Evolutionary conservation across 2,113 vertebrate genomes (phyloP).

Genomic region (Mixornis gularis): DNA sequence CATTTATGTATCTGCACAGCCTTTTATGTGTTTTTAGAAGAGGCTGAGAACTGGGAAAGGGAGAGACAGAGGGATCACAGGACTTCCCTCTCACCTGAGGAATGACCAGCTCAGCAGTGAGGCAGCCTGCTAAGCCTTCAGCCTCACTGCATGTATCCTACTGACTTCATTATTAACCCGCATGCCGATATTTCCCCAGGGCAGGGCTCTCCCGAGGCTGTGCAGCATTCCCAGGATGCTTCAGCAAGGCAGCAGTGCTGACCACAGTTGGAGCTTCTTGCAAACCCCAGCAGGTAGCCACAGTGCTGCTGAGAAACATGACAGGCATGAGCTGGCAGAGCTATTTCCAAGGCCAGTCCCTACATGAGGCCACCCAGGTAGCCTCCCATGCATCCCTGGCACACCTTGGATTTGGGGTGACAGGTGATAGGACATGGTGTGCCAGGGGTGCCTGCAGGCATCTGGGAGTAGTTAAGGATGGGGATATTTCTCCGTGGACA

Average conservation of each 20-base stretch:
- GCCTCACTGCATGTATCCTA: neutral
- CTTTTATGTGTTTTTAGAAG: neutral
- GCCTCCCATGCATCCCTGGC: accelerated
- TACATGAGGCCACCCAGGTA: neutral
- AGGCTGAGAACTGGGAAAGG: neutral
- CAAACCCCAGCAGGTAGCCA: neutral
- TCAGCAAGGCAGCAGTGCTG: neutral
- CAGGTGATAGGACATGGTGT: neutral
- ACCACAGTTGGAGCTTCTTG: neutral
- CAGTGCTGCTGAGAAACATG: accelerated
- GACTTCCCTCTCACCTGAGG: neutral
- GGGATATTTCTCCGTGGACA: accelerated
- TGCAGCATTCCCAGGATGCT: neutral
- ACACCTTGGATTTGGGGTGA: accelerated
- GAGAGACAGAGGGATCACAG: neutral
- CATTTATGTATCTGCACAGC: neutral
- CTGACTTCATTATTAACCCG: neutral
- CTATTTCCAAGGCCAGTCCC: neutral
- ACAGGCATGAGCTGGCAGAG: neutral
- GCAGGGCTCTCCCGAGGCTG: neutral
- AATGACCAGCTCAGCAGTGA: accelerated
- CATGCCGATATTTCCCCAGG: neutral
- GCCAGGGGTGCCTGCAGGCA: neutral
- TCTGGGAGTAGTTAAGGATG: neutral
- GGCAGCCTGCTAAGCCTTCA: accelerated